Evolutionary conservation across 2,888 invertebrate genomes (phyloP).

Genomic region (Helicoverpa assulta): DNA sequence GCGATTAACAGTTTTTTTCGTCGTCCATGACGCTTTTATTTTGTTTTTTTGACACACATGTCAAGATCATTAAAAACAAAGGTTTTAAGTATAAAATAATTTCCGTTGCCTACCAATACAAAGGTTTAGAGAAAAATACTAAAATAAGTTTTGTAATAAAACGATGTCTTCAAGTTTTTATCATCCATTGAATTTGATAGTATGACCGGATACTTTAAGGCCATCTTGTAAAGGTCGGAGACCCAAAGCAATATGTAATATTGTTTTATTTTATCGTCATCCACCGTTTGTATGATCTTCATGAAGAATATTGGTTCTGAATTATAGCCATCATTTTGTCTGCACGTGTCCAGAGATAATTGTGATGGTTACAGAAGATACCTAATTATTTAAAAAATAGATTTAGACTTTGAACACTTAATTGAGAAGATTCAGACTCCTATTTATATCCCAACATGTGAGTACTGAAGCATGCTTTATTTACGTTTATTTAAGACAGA

Average conservation of each 20-base stretch:
- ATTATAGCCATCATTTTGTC: slow-evolving; percentile 42
- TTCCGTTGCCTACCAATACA: not conserved
- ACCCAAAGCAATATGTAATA: slow-evolving; percentile 48
- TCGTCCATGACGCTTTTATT: slow-evolving; percentile 17
- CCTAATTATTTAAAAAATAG: slow-evolving; percentile 3
- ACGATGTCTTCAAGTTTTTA: slow-evolving; percentile 9
- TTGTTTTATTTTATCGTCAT: slow-evolving; percentile 60
- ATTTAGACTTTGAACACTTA: not conserved
- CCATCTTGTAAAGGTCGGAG: slow-evolving; percentile 56
- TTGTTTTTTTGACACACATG: slow-evolving; percentile 11
- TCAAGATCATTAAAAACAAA: slow-evolving; percentile 23
- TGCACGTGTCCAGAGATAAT: slow-evolving; percentile 41
- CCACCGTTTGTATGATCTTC: slow-evolving; percentile 30
- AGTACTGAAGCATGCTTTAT: too few species aligned
- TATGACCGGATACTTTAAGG: slow-evolving; percentile 29
- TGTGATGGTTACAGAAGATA: slow-evolving; percentile 5
- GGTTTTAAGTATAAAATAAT: slow-evolving; percentile 17
- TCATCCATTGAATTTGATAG: slow-evolving; percentile 18
- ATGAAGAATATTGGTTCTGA: slow-evolving; percentile 36
- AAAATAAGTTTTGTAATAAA: not conserved
- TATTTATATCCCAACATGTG: not conserved
- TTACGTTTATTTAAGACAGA: slow-evolving; percentile 1
- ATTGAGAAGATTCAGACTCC: not conserved
- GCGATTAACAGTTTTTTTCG: slow-evolving; percentile 46
- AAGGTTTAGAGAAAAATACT: slow-evolving; percentile 18